Base-by-base conservation (phyloP, 92 coral and sea anemone species). In the Diadumene lineata region DNA sequence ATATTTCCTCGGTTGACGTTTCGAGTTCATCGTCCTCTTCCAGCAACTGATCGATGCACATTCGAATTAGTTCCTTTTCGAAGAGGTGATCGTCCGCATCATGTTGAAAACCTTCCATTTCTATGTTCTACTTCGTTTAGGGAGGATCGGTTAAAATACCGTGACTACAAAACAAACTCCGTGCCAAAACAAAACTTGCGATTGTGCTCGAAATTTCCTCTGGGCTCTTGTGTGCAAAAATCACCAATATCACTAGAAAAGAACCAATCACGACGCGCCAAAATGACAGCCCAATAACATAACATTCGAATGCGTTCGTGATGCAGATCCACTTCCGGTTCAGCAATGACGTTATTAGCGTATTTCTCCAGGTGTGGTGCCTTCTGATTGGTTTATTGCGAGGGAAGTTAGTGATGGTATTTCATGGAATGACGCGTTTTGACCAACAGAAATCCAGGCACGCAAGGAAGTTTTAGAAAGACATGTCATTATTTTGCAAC, bases 11-110 rank as follows among this genome's bases (percentile, higher is more conserved):
- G 69, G 92, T 93, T 66, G 97, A 81, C 81, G 97, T 91, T 71
- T 96, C 99, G 38, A 97, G 85, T 58, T 96, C 99, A 53, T 96
- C 99, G 75, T 94, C 98, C 68, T 96, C 99, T n/a, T 96, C 97
- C 73, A 96, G 87, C 65, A 96, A 83, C 75, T 96, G 99, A 71
- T 96, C 99, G 67, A 96, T 96, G 80, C 99, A 96, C 64, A 89
- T 78, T 43, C 99, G 97, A 76, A 96, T 96, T 77, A 96, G 87
- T 77, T 96, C 99, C 34, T 96, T 96, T 77, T 96, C 99, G 68
- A 86, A 81, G 31, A 96, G 82, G 50, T 96, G 84, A 24, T 92
- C 92, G 66, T 92, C 84, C 53, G 90, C 82, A 62, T 92, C 81
- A 68, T 87, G 86, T 72, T 96, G 90, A 79, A 86, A 92, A 19